Percentiles rank a stretch among this genome's conserved stretches.
Conservation (phyloP, 2,797 vertebrate species). For the Cryptoblepharus egeriae region DNA sequence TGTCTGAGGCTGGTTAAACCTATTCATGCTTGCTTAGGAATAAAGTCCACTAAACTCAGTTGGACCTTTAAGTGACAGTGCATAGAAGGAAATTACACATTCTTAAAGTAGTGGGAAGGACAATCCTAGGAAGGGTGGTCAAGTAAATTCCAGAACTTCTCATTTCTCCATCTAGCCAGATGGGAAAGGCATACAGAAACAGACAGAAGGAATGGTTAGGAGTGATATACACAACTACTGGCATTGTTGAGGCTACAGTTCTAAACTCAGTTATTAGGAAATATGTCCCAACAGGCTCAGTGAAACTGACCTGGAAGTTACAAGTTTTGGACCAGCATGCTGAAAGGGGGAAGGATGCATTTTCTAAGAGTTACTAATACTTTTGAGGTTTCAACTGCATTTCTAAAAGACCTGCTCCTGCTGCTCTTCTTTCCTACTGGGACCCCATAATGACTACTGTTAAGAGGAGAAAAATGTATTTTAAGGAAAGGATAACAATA, state of each 20-base stretch:
- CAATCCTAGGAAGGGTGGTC: conserved; percentile 25
- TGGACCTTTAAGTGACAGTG: neutral
- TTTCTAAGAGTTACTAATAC: neutral
- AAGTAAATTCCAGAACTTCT: conserved; percentile 40
- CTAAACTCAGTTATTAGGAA: neutral
- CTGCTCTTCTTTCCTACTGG: neutral
- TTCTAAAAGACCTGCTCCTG: neutral
- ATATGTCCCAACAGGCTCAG: neutral
- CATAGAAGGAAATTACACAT: neutral
- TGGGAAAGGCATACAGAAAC: conserved; percentile 29
- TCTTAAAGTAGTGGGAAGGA: conserved; percentile 14
- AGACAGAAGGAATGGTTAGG: conserved; percentile 33
- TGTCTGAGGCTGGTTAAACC: neutral
- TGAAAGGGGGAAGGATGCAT: conserved; percentile 10
- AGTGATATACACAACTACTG: neutral
- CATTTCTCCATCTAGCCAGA: conserved; percentile 10
- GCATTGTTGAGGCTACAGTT: neutral
- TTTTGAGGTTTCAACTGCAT: conserved; percentile 1
- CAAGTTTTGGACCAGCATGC: conserved; percentile 4
- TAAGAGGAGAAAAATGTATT: conserved; percentile 17
- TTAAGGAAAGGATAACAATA: conserved; percentile 17
- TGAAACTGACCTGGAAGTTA: neutral
- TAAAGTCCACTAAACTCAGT: neutral
- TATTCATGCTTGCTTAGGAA: neutral
- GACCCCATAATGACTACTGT: conserved; percentile 12